Evolutionary conservation across 2,888 invertebrate species (phyloP).

Genomic region (Andrena flavipes): DNA sequence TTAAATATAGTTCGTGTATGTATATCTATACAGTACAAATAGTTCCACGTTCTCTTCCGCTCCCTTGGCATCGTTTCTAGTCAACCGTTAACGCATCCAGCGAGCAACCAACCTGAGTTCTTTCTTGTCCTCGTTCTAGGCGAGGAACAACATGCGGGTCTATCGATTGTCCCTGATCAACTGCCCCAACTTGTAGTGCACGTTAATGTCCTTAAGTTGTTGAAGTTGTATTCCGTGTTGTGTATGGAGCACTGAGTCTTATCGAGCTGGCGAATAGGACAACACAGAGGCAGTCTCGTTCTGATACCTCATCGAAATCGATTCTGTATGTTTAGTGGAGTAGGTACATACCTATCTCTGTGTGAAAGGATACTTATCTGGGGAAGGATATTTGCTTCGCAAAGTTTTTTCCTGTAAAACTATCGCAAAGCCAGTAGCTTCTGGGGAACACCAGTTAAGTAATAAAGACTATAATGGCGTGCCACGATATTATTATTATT

Average conservation of each 20-base stretch:
- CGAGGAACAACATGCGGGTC: conserved; percentile 35
- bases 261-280: not conserved
- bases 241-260: conserved; percentile 15
- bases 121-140: not conserved
- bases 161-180: conserved; percentile 34
- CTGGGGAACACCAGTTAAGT: not conserved
- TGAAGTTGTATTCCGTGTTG: conserved; percentile 14
- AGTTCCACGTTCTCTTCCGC: conserved; percentile 45
- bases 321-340: not conserved
- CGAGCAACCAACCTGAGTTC: not conserved
- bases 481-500: no score
- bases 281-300: not conserved
- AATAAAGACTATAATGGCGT: no score
- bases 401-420: not conserved
- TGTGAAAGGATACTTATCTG: no score
- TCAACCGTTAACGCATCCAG: conserved; percentile 22
- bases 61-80: conserved; percentile 8
- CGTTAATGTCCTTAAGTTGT: conserved; percentile 33
- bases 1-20: conserved; percentile 47
- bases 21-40: conserved; percentile 59
- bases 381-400: not conserved
- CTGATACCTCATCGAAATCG: not conserved
- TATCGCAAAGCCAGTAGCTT: not conserved
- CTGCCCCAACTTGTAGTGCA: conserved; percentile 25
- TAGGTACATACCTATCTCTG: no score